Base-by-base conservation (phyloP, 2,797 vertebrate species). In the Alosa sapidissima region DNA sequence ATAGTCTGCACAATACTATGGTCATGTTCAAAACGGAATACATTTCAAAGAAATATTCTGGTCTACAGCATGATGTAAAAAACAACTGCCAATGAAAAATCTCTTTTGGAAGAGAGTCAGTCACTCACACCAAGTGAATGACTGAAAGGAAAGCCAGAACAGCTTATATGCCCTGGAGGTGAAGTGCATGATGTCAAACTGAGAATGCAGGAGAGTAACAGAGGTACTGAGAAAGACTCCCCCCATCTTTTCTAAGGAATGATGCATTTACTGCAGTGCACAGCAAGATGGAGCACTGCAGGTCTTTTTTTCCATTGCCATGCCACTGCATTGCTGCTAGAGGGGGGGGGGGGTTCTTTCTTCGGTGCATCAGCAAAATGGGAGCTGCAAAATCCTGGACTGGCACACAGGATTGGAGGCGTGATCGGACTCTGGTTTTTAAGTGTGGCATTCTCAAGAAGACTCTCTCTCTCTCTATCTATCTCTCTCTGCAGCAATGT, bases 281-380 rank as follows among this genome's bases (percentile, higher is more conserved):
- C 81, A 90, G 85, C 83, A 84, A 24, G 33, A 62, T 28, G 47
- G 83, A 89, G 85, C 86, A 85, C 88, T 87, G 87, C 85, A 85
- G 87, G 83, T 86, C 65, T 86, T 68, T 75, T 54, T 54, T 81
- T 47, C 16, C 65, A 28, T 21, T 84, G 60, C 82, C 82, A 65
- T 68, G 85, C 81, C 86, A 87, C 93, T 92, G 91, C 91, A 91
- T 89, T 93, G 92, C 91, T 93, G 87, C 89, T 85, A 83, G 68
- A 86, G 86, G 81, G 84, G 62, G 72, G 16, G 82, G 65, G 62
- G 41, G 65, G 21, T 54, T 78, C 51, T 90, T 88, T 87, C 87
- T 90, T 83, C 48, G 87, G 86, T 89, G 89, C 91, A 91, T 92
- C 88, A 89, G 86, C 89, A 89, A 86, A 85, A 83, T 47, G n/a